Percentiles rank a stretch among this genome's conserved stretches.
phyloP scores from a whole-genome alignment of 2,888 invertebrate genomes.

The Pandemis corylana region DNA sequence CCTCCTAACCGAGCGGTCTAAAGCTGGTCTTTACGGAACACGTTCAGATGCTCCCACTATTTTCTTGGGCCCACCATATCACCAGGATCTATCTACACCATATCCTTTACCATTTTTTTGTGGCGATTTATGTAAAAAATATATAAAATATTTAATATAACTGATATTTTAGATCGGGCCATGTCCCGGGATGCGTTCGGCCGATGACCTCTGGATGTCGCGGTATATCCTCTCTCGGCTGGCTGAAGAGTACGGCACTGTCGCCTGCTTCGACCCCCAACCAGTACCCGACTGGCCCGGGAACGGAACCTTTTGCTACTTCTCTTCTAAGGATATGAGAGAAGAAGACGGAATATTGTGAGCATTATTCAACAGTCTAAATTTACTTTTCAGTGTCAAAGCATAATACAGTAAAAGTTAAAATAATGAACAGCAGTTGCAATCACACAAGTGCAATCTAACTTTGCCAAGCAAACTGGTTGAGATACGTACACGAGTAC shows the following conservation, averaged over 20 bases:
- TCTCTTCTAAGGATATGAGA: slow-evolving; percentile 95
- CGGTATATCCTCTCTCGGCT: slow-evolving; percentile 93
- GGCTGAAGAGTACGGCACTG: slow-evolving; percentile 94
- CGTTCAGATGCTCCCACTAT: too few relatives aligned
- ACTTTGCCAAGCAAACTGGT: too few relatives aligned
- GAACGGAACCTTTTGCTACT: slow-evolving; percentile 94
- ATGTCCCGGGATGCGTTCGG: slow-evolving; percentile 91
- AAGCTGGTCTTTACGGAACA: too few relatives aligned
- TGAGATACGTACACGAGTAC: too few relatives aligned
- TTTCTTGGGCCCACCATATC: too few relatives aligned
- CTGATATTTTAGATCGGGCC: slow-evolving; percentile 89
- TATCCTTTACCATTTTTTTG: too few relatives aligned
- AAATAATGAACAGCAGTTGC: too few relatives aligned
- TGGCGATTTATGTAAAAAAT: too few relatives aligned
- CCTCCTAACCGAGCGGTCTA: too few relatives aligned
- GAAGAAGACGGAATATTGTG: slow-evolving; percentile 90
- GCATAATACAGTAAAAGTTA: not conserved
- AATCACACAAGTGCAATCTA: too few relatives aligned
- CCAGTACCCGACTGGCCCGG: slow-evolving; percentile 95
- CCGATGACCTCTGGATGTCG: slow-evolving; percentile 95
- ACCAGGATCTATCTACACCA: too few relatives aligned
- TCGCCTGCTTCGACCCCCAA: slow-evolving; percentile 88
- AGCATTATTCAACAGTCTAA: slow-evolving; percentile 46
- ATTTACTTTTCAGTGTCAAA: not conserved
- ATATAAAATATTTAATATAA: not conserved